Percentiles rank a stretch among this genome's conserved stretches.
phyloP scores from a whole-genome alignment of 2,113 vertebrate genomes.

The Eptatretus burgeri region DNA sequence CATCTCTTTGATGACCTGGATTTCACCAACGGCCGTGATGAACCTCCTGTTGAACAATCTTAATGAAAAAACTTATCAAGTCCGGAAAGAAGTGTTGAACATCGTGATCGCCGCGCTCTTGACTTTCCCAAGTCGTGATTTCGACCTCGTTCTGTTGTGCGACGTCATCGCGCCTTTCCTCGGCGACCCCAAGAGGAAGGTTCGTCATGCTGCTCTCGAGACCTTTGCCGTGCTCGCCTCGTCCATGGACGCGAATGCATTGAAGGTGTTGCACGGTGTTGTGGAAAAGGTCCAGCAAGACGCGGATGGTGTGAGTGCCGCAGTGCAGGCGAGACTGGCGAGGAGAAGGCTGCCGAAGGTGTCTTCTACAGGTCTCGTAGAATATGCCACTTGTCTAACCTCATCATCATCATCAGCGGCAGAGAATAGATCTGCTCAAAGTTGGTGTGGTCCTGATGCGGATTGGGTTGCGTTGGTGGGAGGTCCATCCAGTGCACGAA shows the following conservation, averaged over 20 bases:
- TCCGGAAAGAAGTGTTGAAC: slow-evolving; percentile 36
- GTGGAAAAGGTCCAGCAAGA: slow-evolving; percentile 35
- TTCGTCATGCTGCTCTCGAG: slow-evolving; percentile 42
- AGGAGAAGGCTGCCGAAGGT: slow-evolving; percentile 31
- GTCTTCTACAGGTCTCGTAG: slow-evolving; percentile 24
- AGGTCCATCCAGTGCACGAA: slow-evolving; percentile 27
- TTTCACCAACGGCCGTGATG: slow-evolving; percentile 28
- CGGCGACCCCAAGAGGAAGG: slow-evolving; percentile 33
- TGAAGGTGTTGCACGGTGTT: slow-evolving; percentile 29
- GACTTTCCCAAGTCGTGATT: slow-evolving; percentile 28
- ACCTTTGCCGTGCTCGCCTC: slow-evolving; percentile 32
- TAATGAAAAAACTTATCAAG: slow-evolving; percentile 36
- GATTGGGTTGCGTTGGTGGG: slow-evolving; percentile 40
- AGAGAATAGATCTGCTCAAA: slow-evolving; percentile 13
- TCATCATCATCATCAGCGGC: no score
- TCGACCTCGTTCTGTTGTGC: slow-evolving; percentile 31
- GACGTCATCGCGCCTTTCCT: slow-evolving; percentile 34
- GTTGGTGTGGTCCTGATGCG: slow-evolving; percentile 18
- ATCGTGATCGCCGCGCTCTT: slow-evolving; percentile 35
- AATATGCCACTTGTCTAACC: slow-evolving; percentile 31
- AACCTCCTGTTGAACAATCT: slow-evolving; percentile 27
- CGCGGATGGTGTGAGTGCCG: slow-evolving; percentile 31
- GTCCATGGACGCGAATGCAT: slow-evolving; percentile 26
- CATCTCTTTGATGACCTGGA: slow-evolving; percentile 25
- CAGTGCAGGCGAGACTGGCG: slow-evolving; percentile 39